A percentile compares a stretch with the other conserved stretches of the same genome.
phyloP scores from a whole-genome alignment of 2,888 invertebrate genomes.

The Galerucella nymphaeae region DNA sequence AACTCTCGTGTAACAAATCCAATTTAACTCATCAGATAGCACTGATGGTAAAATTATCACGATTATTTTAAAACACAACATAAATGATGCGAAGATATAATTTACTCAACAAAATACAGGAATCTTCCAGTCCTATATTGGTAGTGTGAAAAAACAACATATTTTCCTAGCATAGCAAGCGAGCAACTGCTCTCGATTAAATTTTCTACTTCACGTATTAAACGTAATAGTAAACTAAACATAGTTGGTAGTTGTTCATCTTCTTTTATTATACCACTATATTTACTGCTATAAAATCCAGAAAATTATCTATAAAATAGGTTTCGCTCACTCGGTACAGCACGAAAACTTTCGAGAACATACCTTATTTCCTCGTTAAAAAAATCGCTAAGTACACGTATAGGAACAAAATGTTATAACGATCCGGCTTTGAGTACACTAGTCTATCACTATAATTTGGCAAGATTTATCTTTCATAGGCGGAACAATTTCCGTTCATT shows the following conservation, averaged over 20 bases:
- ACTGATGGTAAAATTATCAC: no score
- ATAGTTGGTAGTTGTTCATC: slow-evolving; percentile 13
- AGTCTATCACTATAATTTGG: slow-evolving; percentile 58
- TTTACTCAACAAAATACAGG: no score
- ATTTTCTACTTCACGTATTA: background rate
- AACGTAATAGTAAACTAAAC: slow-evolving; percentile 14
- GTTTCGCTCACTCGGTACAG: slow-evolving; percentile 34
- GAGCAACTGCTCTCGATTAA: no score
- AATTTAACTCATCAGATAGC: no score
- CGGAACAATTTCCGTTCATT: background rate
- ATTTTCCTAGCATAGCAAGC: no score
- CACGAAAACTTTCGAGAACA: slow-evolving; percentile 34
- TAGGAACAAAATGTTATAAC: slow-evolving; percentile 56
- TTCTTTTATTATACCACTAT: slow-evolving; percentile 30
- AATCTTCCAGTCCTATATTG: no score
- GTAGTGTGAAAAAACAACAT: no score
- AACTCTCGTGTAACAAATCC: no score
- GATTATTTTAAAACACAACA: no score
- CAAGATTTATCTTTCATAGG: slow-evolving; percentile 47
- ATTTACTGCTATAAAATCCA: slow-evolving; percentile 31
- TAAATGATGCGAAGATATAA: no score
- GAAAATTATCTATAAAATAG: slow-evolving; percentile 33
- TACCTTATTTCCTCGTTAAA: slow-evolving; percentile 50
- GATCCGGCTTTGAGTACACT: slow-evolving; percentile 49
- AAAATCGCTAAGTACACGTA: slow-evolving; percentile 48